These are phyloP conservation scores for Ypsolopha sequella DNA, from an alignment of 2,888 invertebrate species.

Conservation along the genomic window DNA sequence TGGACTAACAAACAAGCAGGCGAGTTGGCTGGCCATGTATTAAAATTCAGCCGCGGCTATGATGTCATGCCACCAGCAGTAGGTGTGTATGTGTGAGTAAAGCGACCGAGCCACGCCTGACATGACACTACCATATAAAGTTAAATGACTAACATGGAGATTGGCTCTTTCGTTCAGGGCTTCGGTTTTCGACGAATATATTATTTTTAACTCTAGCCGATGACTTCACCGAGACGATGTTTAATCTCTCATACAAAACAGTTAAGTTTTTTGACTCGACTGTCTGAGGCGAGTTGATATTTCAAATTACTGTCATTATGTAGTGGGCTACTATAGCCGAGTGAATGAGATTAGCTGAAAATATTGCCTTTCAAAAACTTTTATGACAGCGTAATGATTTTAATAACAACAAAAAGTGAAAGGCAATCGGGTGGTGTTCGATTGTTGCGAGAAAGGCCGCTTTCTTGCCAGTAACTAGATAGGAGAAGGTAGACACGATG, in stretches of 20 bases:
- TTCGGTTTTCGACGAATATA: constrained; percentile 24
- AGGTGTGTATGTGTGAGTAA: constrained; percentile 40
- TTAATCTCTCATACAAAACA: neutral
- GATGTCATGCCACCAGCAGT: constrained; percentile 46
- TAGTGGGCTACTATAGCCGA: constrained; percentile 11
- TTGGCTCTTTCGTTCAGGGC: constrained; percentile 41
- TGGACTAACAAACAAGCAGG: neutral
- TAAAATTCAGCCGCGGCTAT: constrained; percentile 48
- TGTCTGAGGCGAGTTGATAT: neutral
- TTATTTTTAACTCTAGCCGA: constrained; percentile 17
- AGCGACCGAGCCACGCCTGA: constrained; percentile 23
- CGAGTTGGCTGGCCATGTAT: constrained; percentile 17
- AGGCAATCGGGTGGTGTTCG: constrained; percentile 34
- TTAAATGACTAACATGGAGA: constrained; percentile 53
- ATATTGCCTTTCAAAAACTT: constrained; percentile 30
- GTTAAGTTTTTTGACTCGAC: neutral
- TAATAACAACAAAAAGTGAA: constrained; percentile 61
- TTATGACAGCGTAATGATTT: constrained; percentile 46
- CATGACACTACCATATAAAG: constrained; percentile 49
- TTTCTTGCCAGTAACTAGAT: constrained; percentile 56
- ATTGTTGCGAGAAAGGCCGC: constrained; percentile 38
- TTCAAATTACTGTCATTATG: constrained; percentile 5
- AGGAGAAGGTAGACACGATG: constrained; percentile 38
- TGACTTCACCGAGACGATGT: neutral
- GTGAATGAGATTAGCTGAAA: constrained; percentile 13